These are phyloP conservation scores for Microcebus griseorufus DNA, from an alignment of 2,113 vertebrate genomes.

Conservation along the genomic window DNA sequence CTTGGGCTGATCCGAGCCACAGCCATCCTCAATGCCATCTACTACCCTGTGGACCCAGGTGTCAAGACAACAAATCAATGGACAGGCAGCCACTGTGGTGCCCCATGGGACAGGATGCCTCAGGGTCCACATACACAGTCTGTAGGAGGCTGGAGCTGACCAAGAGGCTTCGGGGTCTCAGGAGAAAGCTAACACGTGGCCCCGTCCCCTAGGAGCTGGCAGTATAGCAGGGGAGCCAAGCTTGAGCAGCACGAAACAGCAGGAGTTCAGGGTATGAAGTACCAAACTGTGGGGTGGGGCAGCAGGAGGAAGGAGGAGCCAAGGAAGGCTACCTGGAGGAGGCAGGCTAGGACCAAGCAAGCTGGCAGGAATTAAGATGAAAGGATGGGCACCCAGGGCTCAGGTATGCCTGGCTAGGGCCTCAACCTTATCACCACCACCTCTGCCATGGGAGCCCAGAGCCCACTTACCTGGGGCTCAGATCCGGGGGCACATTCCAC, in stretches of 20 bases:
- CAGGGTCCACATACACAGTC: background rate
- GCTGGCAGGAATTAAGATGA: background rate
- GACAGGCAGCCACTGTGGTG: background rate
- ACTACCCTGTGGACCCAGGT: slow-evolving; percentile 75
- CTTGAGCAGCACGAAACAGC: background rate
- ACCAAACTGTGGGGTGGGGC: fast-evolving
- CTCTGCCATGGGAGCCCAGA: background rate
- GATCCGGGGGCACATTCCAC: slow-evolving; percentile 79
- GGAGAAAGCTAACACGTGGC: background rate
- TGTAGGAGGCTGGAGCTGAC: background rate
- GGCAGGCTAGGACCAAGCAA: background rate
- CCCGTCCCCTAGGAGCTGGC: background rate
- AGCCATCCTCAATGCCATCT: slow-evolving; percentile 83
- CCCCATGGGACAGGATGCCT: background rate
- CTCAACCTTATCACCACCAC: background rate
- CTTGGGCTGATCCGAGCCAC: slow-evolving; percentile 75
- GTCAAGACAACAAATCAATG: background rate
- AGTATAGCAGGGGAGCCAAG: background rate
- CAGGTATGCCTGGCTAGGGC: no score
- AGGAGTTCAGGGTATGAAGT: background rate
- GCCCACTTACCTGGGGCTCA: slow-evolving; percentile 82
- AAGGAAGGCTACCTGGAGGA: background rate
- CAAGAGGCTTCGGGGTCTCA: background rate
- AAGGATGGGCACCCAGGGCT: background rate
- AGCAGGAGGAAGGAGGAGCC: background rate